Conservation (phyloP, 2,113 vertebrate genomes). For the Nibea albiflora region DNA sequence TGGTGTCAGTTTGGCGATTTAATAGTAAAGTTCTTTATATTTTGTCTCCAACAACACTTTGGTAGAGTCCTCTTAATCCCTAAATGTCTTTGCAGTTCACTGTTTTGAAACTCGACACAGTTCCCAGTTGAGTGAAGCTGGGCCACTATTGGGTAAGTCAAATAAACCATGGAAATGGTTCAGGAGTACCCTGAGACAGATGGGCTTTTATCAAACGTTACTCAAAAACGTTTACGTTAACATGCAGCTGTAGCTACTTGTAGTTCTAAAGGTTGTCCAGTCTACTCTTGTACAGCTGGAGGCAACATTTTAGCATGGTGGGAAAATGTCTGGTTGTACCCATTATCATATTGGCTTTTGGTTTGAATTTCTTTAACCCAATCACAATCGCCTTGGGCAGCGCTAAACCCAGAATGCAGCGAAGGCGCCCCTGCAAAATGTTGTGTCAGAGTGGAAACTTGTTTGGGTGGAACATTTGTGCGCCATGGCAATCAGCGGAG, state of each 20-base stretch:
- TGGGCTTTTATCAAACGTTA: neutral
- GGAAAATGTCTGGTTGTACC: too few relatives aligned
- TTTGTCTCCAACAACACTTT: neutral
- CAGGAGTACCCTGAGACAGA: neutral
- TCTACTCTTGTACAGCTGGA: too few relatives aligned
- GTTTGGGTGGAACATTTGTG: too few relatives aligned
- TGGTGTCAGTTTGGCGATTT: neutral
- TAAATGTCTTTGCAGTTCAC: neutral
- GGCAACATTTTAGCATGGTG: too few relatives aligned
- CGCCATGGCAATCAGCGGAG: too few relatives aligned
- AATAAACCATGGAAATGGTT: neutral
- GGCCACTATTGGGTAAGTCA: neutral
- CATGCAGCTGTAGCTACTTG: neutral
- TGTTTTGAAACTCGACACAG: conserved; percentile 6
- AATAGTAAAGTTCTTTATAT: neutral
- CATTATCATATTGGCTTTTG: too few relatives aligned
- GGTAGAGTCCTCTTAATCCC: neutral
- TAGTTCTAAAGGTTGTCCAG: neutral
- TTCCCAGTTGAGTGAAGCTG: neutral
- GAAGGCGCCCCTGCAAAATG: too few relatives aligned
- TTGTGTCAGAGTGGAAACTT: too few relatives aligned
- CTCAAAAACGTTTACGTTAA: neutral
- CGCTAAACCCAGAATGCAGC: too few relatives aligned
- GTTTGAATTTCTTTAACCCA: neutral
- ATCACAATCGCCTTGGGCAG: too few relatives aligned